Evolutionary conservation across 2,797 vertebrate genomes (phyloP).

Genomic region (Coreius guichenoti): DNA sequence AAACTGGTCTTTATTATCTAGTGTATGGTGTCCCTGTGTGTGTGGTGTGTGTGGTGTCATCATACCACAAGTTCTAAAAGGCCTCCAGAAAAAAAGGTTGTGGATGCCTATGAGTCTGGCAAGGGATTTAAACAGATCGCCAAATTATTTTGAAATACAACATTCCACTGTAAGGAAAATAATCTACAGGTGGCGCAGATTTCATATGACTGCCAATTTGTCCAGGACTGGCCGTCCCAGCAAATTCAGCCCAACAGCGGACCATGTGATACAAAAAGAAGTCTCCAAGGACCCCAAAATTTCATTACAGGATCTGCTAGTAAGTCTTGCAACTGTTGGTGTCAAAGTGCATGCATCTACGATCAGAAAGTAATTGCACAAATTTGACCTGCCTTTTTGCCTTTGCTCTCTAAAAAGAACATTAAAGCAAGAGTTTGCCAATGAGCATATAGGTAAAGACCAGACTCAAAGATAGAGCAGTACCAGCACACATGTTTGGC

Average conservation of each 20-base stretch:
- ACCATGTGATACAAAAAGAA: no score
- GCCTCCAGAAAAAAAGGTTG: not conserved
- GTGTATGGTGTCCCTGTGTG: not conserved
- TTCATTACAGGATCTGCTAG: not conserved
- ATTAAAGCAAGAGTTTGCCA: no score
- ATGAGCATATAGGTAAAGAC: no score
- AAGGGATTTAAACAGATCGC: slow-evolving; percentile 1
- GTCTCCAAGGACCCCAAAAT: not conserved
- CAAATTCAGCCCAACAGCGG: not conserved
- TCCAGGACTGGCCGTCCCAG: not conserved
- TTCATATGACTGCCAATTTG: not conserved
- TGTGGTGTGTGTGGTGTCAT: not conserved
- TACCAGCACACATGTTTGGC: no score
- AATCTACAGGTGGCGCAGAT: not conserved
- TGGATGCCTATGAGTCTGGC: not conserved
- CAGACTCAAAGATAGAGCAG: no score
- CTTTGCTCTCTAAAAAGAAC: no score
- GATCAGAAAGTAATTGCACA: not conserved
- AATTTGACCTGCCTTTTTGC: not conserved
- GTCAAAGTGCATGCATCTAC: not conserved
- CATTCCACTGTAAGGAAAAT: not conserved
- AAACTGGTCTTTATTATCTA: not conserved
- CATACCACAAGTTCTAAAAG: not conserved
- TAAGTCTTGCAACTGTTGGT: no score
- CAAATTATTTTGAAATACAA: not conserved